Evolutionary conservation across 2,888 invertebrate species (phyloP).

Genomic region (Apamea anceps): DNA sequence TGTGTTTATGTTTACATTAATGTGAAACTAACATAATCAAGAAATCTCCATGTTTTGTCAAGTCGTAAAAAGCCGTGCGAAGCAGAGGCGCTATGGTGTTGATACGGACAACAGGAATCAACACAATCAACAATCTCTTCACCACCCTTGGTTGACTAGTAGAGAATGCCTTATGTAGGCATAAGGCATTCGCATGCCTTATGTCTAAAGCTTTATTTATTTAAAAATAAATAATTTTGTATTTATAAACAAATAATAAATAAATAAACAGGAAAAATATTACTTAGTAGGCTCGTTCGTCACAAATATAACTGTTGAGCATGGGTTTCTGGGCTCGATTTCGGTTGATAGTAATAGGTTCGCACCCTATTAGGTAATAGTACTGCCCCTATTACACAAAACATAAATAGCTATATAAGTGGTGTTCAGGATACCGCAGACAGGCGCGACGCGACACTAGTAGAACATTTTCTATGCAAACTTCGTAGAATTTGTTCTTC

Average conservation of each 20-base stretch:
- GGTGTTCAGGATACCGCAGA: not conserved
- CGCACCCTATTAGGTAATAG: not conserved
- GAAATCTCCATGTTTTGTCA: not conserved
- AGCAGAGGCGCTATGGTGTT: not conserved
- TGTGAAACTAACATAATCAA: not conserved
- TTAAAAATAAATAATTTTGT: too few relatives aligned
- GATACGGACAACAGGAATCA: too few relatives aligned
- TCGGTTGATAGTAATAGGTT: not conserved
- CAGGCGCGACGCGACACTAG: not conserved
- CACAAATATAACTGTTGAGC: not conserved
- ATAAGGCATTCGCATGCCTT: too few relatives aligned
- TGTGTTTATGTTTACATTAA: too few relatives aligned
- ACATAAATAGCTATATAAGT: not conserved
- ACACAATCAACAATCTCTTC: too few relatives aligned
- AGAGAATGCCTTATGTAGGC: too few relatives aligned
- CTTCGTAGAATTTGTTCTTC: not conserved
- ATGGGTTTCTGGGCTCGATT: not conserved
- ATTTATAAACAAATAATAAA: too few relatives aligned
- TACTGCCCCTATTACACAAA: not conserved
- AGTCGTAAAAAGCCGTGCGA: not conserved
- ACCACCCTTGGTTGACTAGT: too few relatives aligned
- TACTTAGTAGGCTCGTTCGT: not conserved
- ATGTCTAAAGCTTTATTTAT: too few relatives aligned
- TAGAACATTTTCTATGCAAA: not conserved
- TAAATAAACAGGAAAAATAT: not conserved